A percentile compares a stretch with the other conserved stretches of the same genome.
Evolutionary conservation across 2,888 invertebrate genomes (phyloP).

Genomic region (Branchipolynoe longqiensis): DNA sequence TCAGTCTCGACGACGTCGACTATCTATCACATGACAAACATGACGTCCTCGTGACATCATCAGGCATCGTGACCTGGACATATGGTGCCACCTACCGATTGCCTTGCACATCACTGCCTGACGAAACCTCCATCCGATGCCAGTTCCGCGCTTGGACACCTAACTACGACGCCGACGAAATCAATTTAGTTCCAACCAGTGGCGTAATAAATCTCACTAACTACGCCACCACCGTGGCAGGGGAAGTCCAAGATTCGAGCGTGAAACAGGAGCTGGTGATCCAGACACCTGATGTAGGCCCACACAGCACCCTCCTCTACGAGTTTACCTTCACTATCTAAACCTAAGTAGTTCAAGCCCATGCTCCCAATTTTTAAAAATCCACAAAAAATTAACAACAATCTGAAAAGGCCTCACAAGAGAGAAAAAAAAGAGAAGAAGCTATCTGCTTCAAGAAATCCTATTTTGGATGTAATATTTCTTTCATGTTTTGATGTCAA

Average conservation of each 20-base stretch:
- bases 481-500: too few species aligned
- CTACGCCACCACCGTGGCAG: neutral
- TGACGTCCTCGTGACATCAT: constrained; percentile 9
- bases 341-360: too few species aligned
- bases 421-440: too few species aligned
- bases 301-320: too few species aligned
- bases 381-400: too few species aligned
- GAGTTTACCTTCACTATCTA: too few species aligned
- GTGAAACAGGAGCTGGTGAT: neutral
- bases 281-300: neutral
- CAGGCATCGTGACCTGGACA: neutral
- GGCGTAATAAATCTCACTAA: neutral
- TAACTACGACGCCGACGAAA: constrained; percentile 1
- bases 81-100: constrained; percentile 1
- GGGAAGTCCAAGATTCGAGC: neutral
- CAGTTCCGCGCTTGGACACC: constrained; percentile 12
- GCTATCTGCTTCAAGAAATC: too few species aligned
- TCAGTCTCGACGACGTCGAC: neutral
- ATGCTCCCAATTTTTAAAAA: too few species aligned
- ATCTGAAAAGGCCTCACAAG: too few species aligned
- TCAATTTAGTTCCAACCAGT: neutral
- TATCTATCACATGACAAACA: neutral
- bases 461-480: too few species aligned
- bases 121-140: neutral
- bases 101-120: neutral